Conservation (phyloP, 2,888 invertebrate species). For the Glyphotaelius pellucidus region DNA sequence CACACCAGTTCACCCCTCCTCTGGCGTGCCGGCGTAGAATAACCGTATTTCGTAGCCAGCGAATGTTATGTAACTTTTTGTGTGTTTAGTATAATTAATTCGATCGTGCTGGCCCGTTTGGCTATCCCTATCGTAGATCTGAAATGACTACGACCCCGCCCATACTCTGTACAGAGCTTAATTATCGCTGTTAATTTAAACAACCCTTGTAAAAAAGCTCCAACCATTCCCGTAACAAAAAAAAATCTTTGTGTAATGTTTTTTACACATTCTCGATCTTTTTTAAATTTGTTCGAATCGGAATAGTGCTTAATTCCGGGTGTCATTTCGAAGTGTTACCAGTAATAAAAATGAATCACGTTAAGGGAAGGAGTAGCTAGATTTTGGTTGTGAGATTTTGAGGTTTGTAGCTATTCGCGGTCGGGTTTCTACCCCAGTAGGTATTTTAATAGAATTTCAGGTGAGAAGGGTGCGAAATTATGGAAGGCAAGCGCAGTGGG, state of each 20-base stretch:
- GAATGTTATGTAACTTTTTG: slow-evolving; percentile 47
- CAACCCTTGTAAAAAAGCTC: slow-evolving; percentile 3
- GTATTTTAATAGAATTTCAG: neutral
- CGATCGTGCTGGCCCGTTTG: slow-evolving; percentile 46
- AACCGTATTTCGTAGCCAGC: slow-evolving; percentile 27
- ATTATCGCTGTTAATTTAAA: slow-evolving; percentile 26
- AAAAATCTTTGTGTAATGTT: neutral
- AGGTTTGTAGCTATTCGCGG: slow-evolving; percentile 19
- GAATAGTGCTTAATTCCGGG: slow-evolving; percentile 41
- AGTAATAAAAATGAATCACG: slow-evolving; percentile 55
- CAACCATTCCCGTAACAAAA: neutral
- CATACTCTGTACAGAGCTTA: slow-evolving; percentile 37
- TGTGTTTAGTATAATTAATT: slow-evolving; percentile 51
- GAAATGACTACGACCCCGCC: slow-evolving; percentile 48
- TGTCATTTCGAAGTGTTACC: slow-evolving; percentile 56
- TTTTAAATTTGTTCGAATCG: neutral
- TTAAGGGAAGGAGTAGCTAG: slow-evolving; percentile 28
- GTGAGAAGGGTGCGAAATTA: slow-evolving; percentile 30
- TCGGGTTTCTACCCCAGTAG: slow-evolving; percentile 13
- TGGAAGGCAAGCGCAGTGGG: slow-evolving; percentile 3
- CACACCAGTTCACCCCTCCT: neutral
- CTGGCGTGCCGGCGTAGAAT: slow-evolving; percentile 41
- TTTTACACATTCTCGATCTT: neutral
- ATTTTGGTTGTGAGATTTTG: slow-evolving; percentile 18
- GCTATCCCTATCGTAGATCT: slow-evolving; percentile 46